A percentile compares a stretch with the other conserved stretches of the same genome.
phyloP scores from a whole-genome alignment of 2,113 vertebrate species.

The Corythoichthys haematopterus region DNA sequence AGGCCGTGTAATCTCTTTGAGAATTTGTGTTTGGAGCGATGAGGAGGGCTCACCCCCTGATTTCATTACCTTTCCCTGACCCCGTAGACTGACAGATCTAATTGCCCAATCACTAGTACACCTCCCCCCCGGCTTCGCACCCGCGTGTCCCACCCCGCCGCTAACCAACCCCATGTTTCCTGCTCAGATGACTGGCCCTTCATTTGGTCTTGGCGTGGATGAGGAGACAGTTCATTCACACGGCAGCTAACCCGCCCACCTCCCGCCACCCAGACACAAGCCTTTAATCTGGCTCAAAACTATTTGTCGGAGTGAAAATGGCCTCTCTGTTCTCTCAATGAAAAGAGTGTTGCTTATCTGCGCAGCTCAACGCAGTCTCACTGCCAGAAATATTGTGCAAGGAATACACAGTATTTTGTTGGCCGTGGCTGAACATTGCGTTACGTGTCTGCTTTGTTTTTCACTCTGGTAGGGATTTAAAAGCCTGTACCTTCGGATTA shows the following conservation, averaged over 20 bases:
- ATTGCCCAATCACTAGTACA: slow-evolving; percentile 72
- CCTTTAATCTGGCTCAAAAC: slow-evolving; percentile 58
- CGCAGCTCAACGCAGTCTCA: slow-evolving; percentile 14
- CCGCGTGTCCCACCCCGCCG: slow-evolving; percentile 1
- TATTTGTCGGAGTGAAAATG: slow-evolving; percentile 62
- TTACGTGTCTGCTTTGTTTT: background rate
- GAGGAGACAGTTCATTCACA: slow-evolving; percentile 61
- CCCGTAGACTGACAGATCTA: slow-evolving; percentile 76
- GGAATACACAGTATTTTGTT: slow-evolving; percentile 19
- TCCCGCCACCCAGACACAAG: slow-evolving; percentile 12
- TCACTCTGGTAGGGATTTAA: background rate
- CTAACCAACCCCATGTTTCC: slow-evolving; percentile 46
- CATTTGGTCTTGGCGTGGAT: slow-evolving; percentile 55
- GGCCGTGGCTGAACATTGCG: background rate
- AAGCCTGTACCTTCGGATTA: background rate
- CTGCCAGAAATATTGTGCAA: slow-evolving; percentile 31
- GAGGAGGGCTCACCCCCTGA: slow-evolving; percentile 67
- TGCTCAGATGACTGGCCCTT: slow-evolving; percentile 63
- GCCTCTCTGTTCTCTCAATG: slow-evolving; percentile 52
- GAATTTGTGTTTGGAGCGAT: slow-evolving; percentile 70
- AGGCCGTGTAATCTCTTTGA: slow-evolving; percentile 72
- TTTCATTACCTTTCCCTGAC: slow-evolving; percentile 76
- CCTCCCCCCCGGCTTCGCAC: slow-evolving; percentile 3
- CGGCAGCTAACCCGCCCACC: slow-evolving; percentile 26
- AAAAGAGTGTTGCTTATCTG: slow-evolving; percentile 44